These are phyloP conservation scores for Crotalus viridis DNA, from an alignment of 2,113 vertebrate genomes.

Conservation along the genomic window DNA sequence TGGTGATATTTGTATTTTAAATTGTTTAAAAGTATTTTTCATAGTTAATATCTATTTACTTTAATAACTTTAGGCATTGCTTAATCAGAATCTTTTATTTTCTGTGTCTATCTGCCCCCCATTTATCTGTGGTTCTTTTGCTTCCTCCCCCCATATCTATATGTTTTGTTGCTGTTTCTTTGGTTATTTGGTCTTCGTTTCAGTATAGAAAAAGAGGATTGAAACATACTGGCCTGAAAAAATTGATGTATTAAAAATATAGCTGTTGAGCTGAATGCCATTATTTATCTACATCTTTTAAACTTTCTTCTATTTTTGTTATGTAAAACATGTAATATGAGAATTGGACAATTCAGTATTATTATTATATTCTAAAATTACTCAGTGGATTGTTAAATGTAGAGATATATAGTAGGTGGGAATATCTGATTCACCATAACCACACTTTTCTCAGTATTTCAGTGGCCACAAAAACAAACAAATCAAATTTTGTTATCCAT, in stretches of 20 bases:
- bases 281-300: not conserved
- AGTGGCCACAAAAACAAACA: not conserved
- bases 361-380: not conserved
- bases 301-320: not conserved
- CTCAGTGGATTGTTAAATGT: not conserved
- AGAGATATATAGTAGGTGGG: not conserved
- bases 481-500: not conserved
- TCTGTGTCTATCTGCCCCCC: not conserved
- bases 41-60: not conserved
- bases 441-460: not conserved
- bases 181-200: not conserved
- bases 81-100: not conserved
- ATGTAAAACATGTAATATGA: not conserved
- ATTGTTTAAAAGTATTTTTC: not conserved
- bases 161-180: not conserved
- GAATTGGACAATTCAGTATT: not conserved
- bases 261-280: not conserved
- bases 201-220: not conserved
- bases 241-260: not conserved
- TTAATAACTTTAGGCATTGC: not conserved
- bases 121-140: not conserved
- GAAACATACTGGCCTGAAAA: not conserved
- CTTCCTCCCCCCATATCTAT: fast-evolving
- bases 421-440: not conserved
- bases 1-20: not conserved